phyloP scores from a whole-genome alignment of 1,140 invertebrate species.

The Brachionus paranguensis region DNA sequence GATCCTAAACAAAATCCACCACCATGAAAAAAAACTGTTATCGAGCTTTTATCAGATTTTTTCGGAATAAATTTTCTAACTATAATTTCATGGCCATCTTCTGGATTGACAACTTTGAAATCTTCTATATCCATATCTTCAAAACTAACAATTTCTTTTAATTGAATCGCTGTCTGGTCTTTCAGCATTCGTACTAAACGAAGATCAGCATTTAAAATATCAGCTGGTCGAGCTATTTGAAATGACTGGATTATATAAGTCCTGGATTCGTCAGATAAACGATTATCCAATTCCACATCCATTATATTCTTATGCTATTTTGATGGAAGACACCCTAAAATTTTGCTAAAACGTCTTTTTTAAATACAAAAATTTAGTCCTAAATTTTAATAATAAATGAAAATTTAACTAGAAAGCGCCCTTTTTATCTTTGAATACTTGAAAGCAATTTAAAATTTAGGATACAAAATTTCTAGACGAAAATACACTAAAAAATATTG shows the following conservation, averaged over 20 bases:
- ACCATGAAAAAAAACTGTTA: constrained; percentile 38
- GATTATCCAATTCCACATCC: background rate
- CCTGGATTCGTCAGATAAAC: background rate
- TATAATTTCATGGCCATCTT: background rate
- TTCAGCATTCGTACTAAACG: background rate
- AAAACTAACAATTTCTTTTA: background rate
- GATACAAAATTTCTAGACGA: background rate
- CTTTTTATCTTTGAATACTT: background rate
- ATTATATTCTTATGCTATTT: background rate
- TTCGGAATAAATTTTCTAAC: background rate
- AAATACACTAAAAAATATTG: background rate
- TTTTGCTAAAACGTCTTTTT: background rate
- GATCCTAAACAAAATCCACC: constrained; percentile 28
- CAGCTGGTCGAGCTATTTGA: constrained; percentile 4
- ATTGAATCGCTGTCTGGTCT: background rate
- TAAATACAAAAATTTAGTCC: background rate
- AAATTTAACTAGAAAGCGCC: background rate
- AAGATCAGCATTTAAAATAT: constrained; percentile 12
- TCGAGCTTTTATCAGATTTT: background rate
- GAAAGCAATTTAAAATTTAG: background rate
- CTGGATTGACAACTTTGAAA: background rate
- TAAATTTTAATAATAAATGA: constrained; percentile 17
- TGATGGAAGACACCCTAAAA: background rate
- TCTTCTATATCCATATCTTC: background rate
- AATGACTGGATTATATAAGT: background rate